phyloP scores from a whole-genome alignment of 1,140 invertebrate species.

The Ostrea denselamellosa region DNA sequence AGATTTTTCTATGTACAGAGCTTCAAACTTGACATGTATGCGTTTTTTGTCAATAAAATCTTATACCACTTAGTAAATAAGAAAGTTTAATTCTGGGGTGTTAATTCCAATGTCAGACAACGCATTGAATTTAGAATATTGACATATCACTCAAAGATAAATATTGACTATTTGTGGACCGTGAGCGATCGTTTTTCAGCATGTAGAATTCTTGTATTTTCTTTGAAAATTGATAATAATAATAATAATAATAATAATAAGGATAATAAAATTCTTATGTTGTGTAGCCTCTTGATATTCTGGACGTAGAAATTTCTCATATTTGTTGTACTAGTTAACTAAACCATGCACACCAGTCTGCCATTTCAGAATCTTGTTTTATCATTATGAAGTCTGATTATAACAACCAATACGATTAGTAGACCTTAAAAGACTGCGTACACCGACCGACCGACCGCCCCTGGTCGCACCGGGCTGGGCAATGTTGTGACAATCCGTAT shows the following conservation, averaged over 20 bases:
- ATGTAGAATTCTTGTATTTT: no score
- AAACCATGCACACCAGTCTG: background rate
- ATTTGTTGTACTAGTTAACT: no score
- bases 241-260: no score
- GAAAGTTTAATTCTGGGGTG: background rate
- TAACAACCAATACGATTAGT: conserved; percentile 22
- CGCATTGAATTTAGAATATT: no score
- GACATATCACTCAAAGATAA: background rate
- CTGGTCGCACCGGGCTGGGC: background rate
- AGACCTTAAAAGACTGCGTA: background rate
- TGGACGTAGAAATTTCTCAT: no score
- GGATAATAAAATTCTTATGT: no score
- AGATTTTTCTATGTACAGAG: no score
- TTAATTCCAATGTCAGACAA: no score
- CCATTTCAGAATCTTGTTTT: background rate
- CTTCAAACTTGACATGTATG: background rate
- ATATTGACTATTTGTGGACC: background rate
- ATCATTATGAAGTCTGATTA: background rate
- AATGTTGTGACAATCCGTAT: conserved; percentile 29
- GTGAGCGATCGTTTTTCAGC: no score
- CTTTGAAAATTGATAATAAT: no score
- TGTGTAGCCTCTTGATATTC: no score
- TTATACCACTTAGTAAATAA: background rate
- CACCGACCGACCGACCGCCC: background rate
- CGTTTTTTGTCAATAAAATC: background rate